A percentile compares a stretch with the other conserved stretches of the same genome.
These are phyloP conservation scores for Gisinianus flammeolus DNA, from an alignment of 2,888 invertebrate genomes.

Conservation along the genomic window DNA sequence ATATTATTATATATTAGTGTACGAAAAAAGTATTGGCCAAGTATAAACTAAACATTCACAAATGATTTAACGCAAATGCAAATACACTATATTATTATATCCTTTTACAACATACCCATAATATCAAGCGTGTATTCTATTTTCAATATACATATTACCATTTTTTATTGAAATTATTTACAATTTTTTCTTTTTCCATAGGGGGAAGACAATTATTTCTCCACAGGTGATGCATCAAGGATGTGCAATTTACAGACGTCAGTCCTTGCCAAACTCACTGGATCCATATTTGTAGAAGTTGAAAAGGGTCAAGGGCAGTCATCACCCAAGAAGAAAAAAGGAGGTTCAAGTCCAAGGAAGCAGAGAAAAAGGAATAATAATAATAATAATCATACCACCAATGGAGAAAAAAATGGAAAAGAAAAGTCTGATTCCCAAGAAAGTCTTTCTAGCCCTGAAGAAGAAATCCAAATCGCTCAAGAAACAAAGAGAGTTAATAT, in stretches of 20 bases:
- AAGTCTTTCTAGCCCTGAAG: constrained; percentile 37
- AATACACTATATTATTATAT: no score
- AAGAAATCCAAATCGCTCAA: constrained; percentile 53
- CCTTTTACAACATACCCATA: no score
- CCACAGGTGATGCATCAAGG: constrained; percentile 27
- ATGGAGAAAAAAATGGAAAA: constrained; percentile 15
- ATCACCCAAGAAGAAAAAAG: constrained; percentile 46
- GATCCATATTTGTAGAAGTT: constrained; percentile 73
- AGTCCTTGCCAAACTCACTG: constrained; percentile 84
- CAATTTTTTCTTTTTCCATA: no score
- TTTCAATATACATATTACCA: no score
- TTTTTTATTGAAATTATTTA: no score
- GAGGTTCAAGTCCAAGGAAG: constrained; percentile 37
- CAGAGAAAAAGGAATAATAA: constrained; percentile 14
- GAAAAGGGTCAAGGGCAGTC: constrained; percentile 61
- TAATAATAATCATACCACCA: not conserved
- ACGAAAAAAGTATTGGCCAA: no score
- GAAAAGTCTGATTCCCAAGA: constrained; percentile 13
- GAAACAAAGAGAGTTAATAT: constrained; percentile 69
- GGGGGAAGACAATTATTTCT: constrained; percentile 28
- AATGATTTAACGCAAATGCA: no score
- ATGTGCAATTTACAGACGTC: constrained; percentile 62
- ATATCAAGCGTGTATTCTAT: no score
- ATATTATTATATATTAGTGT: no score
- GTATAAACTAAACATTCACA: no score